Base-by-base conservation (phyloP, 1,140 invertebrate genomes). In the Aphelenchoides fujianensis region DNA sequence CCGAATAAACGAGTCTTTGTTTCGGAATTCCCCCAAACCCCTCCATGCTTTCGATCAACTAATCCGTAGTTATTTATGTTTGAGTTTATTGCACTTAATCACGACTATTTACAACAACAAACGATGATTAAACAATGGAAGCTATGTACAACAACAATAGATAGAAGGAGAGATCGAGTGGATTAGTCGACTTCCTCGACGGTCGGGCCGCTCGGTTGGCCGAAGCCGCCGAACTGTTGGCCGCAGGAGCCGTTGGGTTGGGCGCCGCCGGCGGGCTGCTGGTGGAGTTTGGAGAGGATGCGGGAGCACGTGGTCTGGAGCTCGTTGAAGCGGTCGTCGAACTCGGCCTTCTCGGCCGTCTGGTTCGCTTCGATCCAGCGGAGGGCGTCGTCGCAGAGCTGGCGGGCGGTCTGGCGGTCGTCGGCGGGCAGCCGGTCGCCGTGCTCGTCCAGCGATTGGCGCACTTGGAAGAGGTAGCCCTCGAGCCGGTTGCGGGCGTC, bases 281-380 rank as follows among this genome's bases (percentile, higher is more conserved):
- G 73, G 55, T 81, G 78, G 12, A 83, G 36, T 61, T 85, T 77
- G 1, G 86, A 83, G 55, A 94, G 90, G 79, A 94, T 92, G 1
- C 92, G 92, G 81, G 90, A 92, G 88, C 91, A 93, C 32, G 93
- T 87, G 27, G 86, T 87, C 84, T 94, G 91, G 2, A 91, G 84
- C 35, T 90, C 88, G 85, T 95, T 94, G 85, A 92, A 92, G 81
- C 93, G 92, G 85, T 94, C 91, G 83, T 94, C 92, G 78, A 92
- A 94, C 85, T 95, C 93, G 84, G 95, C 93, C 84, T 94, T 94
- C 68, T 94, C 92, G 0, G 91, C 91, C n/a, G 91, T 86, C 85
- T 95, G 92, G 85, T 97, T 97, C 28, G 89, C 89, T 85, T 97
- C 94, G 54, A 97, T 88, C 95, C 95, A 97, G 75, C 90, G 90